phyloP scores from a whole-genome alignment of 1,140 invertebrate genomes.

The Pomacea maculata region DNA sequence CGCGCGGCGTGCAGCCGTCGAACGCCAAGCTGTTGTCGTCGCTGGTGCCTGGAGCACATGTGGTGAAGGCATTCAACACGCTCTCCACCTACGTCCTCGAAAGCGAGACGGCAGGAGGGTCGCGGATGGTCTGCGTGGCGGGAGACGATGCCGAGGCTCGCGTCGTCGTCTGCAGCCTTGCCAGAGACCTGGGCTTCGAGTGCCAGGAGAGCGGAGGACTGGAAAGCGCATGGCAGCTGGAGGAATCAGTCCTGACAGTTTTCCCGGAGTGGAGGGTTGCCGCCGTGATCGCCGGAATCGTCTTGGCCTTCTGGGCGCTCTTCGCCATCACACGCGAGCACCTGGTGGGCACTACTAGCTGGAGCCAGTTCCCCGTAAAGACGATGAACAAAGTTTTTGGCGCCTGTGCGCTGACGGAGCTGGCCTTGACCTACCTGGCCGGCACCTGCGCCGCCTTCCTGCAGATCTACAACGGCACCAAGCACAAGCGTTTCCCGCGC shows the following conservation, averaged over 20 bases:
- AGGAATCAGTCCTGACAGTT: constrained; percentile 35
- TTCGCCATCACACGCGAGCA: constrained; percentile 43
- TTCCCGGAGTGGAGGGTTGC: constrained; percentile 48
- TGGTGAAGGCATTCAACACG: constrained; percentile 59
- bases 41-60: constrained; percentile 30
- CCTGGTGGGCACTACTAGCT: not conserved
- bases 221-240: constrained; percentile 39
- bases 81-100: constrained; percentile 54
- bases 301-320: constrained; percentile 50
- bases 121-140: constrained; percentile 46
- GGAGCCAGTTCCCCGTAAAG: constrained; percentile 52
- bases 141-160: constrained; percentile 41
- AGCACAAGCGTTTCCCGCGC: constrained; percentile 48
- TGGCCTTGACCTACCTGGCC: constrained; percentile 53
- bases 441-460: constrained; percentile 48
- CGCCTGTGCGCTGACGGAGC: constrained; percentile 46
- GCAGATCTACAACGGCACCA: constrained; percentile 52
- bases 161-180: constrained; percentile 38
- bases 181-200: constrained; percentile 47
- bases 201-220: constrained; percentile 45
- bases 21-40: constrained; percentile 47
- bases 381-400: constrained; percentile 53
- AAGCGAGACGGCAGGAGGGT: constrained; percentile 31
- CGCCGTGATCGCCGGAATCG: constrained; percentile 32
- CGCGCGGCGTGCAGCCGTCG: constrained; percentile 26